Base-by-base conservation (phyloP, 2,113 vertebrate genomes). In the Anarhynchus alexandrinus region DNA sequence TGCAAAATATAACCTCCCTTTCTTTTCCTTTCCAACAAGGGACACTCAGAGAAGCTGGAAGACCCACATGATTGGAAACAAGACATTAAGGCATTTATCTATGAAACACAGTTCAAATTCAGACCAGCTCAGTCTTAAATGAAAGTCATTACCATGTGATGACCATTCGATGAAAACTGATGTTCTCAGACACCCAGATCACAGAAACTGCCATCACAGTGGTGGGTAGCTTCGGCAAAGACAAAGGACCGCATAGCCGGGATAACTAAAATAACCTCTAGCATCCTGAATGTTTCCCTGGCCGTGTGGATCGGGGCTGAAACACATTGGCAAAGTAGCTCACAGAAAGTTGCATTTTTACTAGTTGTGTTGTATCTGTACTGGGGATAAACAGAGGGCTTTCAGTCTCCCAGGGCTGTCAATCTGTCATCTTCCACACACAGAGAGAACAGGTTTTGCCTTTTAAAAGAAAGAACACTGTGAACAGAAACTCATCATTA, bases 401-500 rank as follows among this genome's bases (percentile, higher is more conserved):
- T 91, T 91, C 90, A 86, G 70, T 85, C 92, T 97, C 94, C 42
- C 51, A 77, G 55, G 89, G 85, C 90, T 97, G 97, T 95, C 96
- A 97, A 90, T 95, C 96, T 97, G 91, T 96, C 91, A 81, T 93
- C 66, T 95, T 95, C 32, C 74, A 78, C 43, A 69, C 34, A 66
- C 21, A 82, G 1, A 92, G 49, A 77, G 67, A 96, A 95, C 85
- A 95, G 93, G 95, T 93, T 97, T 93, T 96, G 94, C 91, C 86
- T 96, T 97, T 94, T 95, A 83, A 97, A 97, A 97, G 90, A 93
- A 92, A 86, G 93, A 94, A 92, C 80, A 83, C 86, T 95, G 93
- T 87, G 94, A 95, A 94, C 90, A 96, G 87, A 97, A 96, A 95
- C 54, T 94, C 74, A 47, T 93, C 88, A 73, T 97, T 96, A 98